Base-by-base conservation (phyloP, 64 coral and sea anemone genomes). In the Cladopsammia gracilis region DNA sequence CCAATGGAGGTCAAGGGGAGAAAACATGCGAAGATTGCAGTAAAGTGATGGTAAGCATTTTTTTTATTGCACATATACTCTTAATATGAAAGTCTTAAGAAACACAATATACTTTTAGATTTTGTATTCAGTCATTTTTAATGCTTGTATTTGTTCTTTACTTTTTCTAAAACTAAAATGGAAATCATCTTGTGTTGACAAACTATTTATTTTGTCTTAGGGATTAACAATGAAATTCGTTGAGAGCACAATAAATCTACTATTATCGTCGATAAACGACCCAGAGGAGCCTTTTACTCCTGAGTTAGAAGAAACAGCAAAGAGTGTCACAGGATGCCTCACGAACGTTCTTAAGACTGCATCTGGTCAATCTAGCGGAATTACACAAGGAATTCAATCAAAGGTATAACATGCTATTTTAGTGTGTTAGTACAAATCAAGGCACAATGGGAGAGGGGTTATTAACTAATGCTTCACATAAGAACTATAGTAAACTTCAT, bases 211-310 rank as follows among this genome's bases (percentile, higher is more conserved):
- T 2, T 48, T 34, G 34, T 34, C 20, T 64, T 10, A 82, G 79
- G 34, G 34, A 34, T 34, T 34, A 34, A 34, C 34, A 34, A 34
- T 34, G 0, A 10, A 67, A 83, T 18, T 66, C 16, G 48, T 24
- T 20, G 79, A 66, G 13, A 43, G 3, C 3, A 42, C 45, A 10
- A 83, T 34, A 48, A 48, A 48, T 5, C 16, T 66, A 46, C 79
- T 83, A 4, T 6, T 15, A 49, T 44, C 34, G 45, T 7, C 79
- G 0, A 19, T 83, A 9, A 62, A 65, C 1, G 79, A 83, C 8
- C 14, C 45, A 1, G 79, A 83, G 60, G 59, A 83, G 60, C 61
- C 79, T 11, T 83, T 83, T 23, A 65, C 18, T 65, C 16, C 42
- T 15, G 79, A 83, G 15, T 49, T 83, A 19, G 60, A 66, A 9